Base-by-base conservation (phyloP, 2,888 invertebrate genomes). In the Acanthoscelides obtectus region DNA sequence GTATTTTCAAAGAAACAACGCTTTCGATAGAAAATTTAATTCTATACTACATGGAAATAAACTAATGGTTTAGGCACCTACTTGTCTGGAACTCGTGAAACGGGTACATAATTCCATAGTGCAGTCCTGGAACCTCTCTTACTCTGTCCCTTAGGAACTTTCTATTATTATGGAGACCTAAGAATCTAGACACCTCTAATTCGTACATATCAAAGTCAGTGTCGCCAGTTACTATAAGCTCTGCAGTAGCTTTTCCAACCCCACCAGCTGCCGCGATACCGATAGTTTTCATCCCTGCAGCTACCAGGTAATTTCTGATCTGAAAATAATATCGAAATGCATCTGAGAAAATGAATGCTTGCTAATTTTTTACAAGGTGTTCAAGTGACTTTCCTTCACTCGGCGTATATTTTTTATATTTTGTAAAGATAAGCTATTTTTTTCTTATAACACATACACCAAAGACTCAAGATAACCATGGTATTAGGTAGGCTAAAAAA, bases 261-360 rank as follows among this genome's bases (percentile, higher is more conserved):
- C 98, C 99, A 0, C 97, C 98, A 0, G 97, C 96, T 8, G 96
- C 94, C 0, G 95, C 94, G 68, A 98, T 93, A n/a, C 98, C 98
- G 27, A 96, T 93, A 0, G 97, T 96, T 87, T 97, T 97, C 93
- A 98, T 96, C 1, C 98, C 99, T 64, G 97, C 96, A 0, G 98
- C 97, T 65, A 99, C 92, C 83, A 92, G 93, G 84, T 97, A 97
- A 81, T 96, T 96, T 78, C 90, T 88, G 79, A 97, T 92, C 93
- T 94, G 70, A 82, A 64, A 83, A 77, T 20, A 66, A 65, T n/a
- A 65, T 5, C 8, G 66, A 1, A 66, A 17, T 20, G 20, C 6
- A 20, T 66, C 12, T 45, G 1, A 12, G 12, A 45, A 45, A 45
- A 45, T 17, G 17, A 45, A 45, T 45, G 12, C 45, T 12, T 45